Evolutionary conservation across 1,140 invertebrate species (phyloP).

Genomic region (Xylocopa sonorina): DNA sequence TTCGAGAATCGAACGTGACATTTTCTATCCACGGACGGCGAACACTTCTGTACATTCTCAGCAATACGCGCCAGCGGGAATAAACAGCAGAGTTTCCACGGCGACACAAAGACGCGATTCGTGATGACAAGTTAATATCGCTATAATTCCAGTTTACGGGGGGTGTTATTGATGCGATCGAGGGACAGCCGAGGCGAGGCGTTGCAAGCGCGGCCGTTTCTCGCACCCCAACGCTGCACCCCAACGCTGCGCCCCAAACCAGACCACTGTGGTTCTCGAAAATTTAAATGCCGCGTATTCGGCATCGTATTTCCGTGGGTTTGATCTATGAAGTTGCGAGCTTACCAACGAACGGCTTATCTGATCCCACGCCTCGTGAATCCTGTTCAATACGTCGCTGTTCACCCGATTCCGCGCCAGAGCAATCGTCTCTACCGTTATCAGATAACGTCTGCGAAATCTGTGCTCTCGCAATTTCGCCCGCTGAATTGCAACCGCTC

Average conservation of each 20-base stretch:
- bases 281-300: slow-evolving; percentile 22
- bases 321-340: slow-evolving; percentile 56
- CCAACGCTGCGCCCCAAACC: neutral
- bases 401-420: neutral
- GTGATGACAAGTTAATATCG: slow-evolving; percentile 17
- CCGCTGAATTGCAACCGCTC: neutral
- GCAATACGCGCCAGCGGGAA: neutral
- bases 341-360: slow-evolving; percentile 50
- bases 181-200: too few relatives aligned
- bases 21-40: too few relatives aligned
- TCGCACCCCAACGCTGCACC: too few relatives aligned
- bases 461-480: neutral
- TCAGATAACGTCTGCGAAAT: neutral
- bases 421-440: neutral
- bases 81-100: neutral
- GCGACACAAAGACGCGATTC: slow-evolving; percentile 20
- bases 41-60: neutral
- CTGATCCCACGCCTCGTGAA: neutral
- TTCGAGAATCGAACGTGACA: neutral
- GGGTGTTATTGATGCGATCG: slow-evolving; percentile 5
- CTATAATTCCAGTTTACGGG: slow-evolving; percentile 29
- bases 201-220: too few relatives aligned
- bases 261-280: neutral
- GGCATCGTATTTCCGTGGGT: slow-evolving; percentile 46
- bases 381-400: slow-evolving; percentile 3